Conservation (phyloP, 2,113 vertebrate species). For the Rhagologus leucostigma region DNA sequence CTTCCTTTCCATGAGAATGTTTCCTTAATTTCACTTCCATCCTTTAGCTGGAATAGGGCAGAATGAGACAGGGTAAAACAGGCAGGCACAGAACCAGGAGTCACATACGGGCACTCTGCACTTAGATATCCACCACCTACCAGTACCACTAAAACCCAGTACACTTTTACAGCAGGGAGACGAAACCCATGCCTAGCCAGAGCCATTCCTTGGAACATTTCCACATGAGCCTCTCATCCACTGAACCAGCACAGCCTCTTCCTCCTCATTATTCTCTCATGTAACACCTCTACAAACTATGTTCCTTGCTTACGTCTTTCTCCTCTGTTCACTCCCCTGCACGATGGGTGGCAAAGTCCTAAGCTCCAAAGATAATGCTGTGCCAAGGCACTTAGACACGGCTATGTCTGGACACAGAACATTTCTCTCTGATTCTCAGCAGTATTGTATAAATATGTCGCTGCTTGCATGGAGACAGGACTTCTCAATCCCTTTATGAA, state of each 20-base stretch:
- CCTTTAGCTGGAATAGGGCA: neutral
- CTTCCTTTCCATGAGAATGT: neutral
- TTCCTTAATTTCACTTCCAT: conserved; percentile 8
- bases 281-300: neutral
- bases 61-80: neutral
- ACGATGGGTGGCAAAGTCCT: conserved; percentile 3
- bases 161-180: neutral
- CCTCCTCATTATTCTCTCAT: neutral
- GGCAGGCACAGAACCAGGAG: neutral
- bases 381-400: neutral
- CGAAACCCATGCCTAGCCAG: neutral
- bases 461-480: neutral
- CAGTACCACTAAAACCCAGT: neutral
- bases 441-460: neutral
- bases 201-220: neutral
- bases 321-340: neutral
- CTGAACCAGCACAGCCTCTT: neutral
- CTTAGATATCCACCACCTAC: neutral
- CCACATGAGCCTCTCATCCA: neutral
- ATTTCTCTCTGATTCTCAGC: neutral
- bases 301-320: neutral
- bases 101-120: neutral
- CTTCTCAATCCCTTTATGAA: neutral
- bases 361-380: neutral
- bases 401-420: neutral